A percentile compares a stretch with the other conserved stretches of the same genome.
Conservation (phyloP, 2,888 invertebrate species). For the Ennomos fuscantarius region DNA sequence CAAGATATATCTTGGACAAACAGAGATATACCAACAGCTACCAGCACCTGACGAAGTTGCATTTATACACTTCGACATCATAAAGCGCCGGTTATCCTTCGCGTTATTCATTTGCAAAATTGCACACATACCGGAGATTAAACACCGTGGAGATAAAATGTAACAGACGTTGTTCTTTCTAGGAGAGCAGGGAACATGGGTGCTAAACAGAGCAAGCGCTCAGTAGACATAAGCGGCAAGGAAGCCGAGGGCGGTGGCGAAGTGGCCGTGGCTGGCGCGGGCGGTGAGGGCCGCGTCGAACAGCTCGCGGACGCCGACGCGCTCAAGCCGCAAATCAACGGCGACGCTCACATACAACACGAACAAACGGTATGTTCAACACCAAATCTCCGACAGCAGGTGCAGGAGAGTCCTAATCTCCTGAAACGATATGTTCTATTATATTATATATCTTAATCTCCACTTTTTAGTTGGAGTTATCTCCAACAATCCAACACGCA, state of each 20-base stretch:
- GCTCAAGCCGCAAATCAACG: slow-evolving; percentile 90
- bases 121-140: too few species aligned
- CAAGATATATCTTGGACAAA: too few species aligned
- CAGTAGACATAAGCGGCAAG: slow-evolving; percentile 93
- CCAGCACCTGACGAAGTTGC: too few species aligned
- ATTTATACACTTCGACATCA: too few species aligned
- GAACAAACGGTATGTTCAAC: slow-evolving; percentile 79
- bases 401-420: too few species aligned
- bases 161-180: slow-evolving; percentile 14
- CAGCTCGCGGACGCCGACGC: slow-evolving; percentile 91
- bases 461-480: too few species aligned
- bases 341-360: slow-evolving; percentile 86
- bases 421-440: too few species aligned
- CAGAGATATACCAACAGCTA: too few species aligned
- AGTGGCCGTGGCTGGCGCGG: slow-evolving; percentile 85
- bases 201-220: slow-evolving; percentile 94
- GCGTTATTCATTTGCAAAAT: too few species aligned
- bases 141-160: background rate
- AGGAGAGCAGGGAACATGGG: slow-evolving; percentile 87
- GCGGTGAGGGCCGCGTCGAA: slow-evolving; percentile 89
- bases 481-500: too few species aligned
- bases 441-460: too few species aligned
- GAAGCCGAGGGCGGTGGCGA: slow-evolving; percentile 87
- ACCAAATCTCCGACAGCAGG: background rate
- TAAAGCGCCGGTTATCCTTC: too few species aligned